Evolutionary conservation across 2,888 invertebrate genomes (phyloP).

Genomic region (Mesodorylaimus sp.): DNA sequence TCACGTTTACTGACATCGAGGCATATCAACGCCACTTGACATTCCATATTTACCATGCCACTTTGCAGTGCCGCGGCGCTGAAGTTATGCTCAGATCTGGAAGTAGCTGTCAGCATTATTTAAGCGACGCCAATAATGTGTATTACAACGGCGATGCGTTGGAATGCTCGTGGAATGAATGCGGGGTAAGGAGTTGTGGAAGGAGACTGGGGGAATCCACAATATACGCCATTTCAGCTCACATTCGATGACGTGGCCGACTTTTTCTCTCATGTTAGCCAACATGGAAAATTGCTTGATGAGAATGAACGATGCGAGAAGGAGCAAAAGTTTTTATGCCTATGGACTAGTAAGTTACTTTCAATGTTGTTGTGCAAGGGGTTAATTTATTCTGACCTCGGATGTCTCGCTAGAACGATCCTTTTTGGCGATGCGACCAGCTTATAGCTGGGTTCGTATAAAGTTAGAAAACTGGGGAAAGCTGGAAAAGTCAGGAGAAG

Average conservation of each 20-base stretch:
- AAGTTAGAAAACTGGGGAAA: too few relatives aligned
- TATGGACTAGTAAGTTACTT: slow-evolving; percentile 14
- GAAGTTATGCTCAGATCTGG: too few relatives aligned
- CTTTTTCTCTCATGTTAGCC: not conserved
- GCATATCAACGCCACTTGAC: not conserved
- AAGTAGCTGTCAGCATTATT: too few relatives aligned
- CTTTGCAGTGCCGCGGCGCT: not conserved
- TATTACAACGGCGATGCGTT: not conserved
- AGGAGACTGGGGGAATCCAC: too few relatives aligned
- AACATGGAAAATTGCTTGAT: not conserved
- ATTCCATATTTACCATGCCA: slow-evolving; percentile 6
- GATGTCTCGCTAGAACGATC: too few relatives aligned
- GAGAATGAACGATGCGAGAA: not conserved
- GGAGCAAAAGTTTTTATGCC: not conserved
- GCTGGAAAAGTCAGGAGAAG: too few relatives aligned
- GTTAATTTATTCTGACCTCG: too few relatives aligned
- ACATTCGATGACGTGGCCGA: slow-evolving; percentile 1
- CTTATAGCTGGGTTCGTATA: too few relatives aligned
- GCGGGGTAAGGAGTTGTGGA: not conserved
- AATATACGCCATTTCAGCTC: too few relatives aligned
- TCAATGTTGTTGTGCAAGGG: slow-evolving; percentile 4
- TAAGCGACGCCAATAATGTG: not conserved
- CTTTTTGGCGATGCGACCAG: too few relatives aligned
- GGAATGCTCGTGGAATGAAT: not conserved
- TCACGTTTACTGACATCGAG: not conserved